Evolutionary conservation across 1,140 invertebrate genomes (phyloP), one percentile per base, ranked within the genome.

Genomic region (Zaprionus camerounensis): DNA sequence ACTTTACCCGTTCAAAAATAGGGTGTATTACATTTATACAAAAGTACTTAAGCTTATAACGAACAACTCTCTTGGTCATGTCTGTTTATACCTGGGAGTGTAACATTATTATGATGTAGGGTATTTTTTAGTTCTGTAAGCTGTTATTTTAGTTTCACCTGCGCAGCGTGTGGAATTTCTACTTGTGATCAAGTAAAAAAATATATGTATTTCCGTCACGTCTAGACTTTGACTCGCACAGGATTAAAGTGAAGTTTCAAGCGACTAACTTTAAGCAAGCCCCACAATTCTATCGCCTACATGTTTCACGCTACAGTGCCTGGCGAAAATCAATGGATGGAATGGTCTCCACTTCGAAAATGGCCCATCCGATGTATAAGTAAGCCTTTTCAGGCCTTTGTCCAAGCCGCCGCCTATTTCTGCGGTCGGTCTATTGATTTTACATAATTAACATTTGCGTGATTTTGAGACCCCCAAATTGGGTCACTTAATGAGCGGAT

Each of bases 401-500:
- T 12, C 20, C 13, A 13, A 12, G 7, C 46, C 46, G 46, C 46
- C 1, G 46, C 11, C 46, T 49, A 49, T 20, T 17, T 20, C 17
- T 24, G 46, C 46, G 20, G 46, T 13, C 20, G 46, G 9, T 24
- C 51, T 84, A 85, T 85, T 78, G 82, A 85, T 85, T 85, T 84
- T 85, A 71, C 75, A 81, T 85, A 84, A 85, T 85, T 85, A 81
- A 85, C 67, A 75, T 62, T 67, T 74, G 67, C 76, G 44, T 68
- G 56, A 59, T 77, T 62, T 61, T 31, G 59, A 44, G 75, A 70
- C 63, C 44, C 61, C 63, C 53, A 41, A 81, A 80, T 71, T 84
- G 68, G 78, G 74, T 68, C 73, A 80, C 64, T 38, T 28, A 38
- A 44, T 38, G 12, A 44, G 38, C 31, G 11, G 15, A 53, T 55